Evolutionary conservation across 1,140 invertebrate genomes (phyloP), one percentile per base, ranked within the genome.

Genomic region (Neodiprion lecontei): DNA sequence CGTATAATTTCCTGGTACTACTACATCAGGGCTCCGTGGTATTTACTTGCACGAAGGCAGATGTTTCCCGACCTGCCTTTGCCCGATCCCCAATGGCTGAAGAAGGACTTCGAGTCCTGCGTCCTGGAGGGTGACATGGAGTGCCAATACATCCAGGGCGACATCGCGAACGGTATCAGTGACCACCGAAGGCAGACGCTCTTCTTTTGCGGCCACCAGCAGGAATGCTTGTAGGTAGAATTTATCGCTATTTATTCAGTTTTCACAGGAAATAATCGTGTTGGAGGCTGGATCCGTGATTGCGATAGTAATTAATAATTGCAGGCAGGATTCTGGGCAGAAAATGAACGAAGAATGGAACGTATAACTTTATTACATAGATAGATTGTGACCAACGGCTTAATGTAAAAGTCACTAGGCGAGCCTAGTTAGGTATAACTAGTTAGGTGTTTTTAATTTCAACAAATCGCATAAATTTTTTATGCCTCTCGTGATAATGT

Each of bases 1-100:
- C 90, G 96, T 48, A 94, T 97, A 1, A 97, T 97, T 80, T 97
- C 96, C 1, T 96, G 95, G 95, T 97, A 95, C 84, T 96, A 96
- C 87, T 97, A 97, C 83, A 94, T 97, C 1, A 88, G 96, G 73
- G 95, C 96, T 9, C 95, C 96, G 1, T 97, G 96, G 96, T 91
- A 91, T 75, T 96, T 96, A 83, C 95, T 97, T 3, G 96, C 97
- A 82, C 91, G 95, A 75, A 96, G 96, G 81, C 92, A 95, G 77
- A 95, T 94, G n/a, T 97, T 97, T 86, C 95, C 96, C 1, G 96
- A 96, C 83, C 89, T 96, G 67, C 95, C 94, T 12, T 84, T 96
- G 65, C 95, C 95, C 1, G 95, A 96, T 88, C 95, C 94, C 4
- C 91, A 92, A 48, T 97, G 96, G 96, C 86, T 97, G 1, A 96